phyloP scores from a whole-genome alignment of 2,888 invertebrate genomes.

The Artemia sinica region DNA sequence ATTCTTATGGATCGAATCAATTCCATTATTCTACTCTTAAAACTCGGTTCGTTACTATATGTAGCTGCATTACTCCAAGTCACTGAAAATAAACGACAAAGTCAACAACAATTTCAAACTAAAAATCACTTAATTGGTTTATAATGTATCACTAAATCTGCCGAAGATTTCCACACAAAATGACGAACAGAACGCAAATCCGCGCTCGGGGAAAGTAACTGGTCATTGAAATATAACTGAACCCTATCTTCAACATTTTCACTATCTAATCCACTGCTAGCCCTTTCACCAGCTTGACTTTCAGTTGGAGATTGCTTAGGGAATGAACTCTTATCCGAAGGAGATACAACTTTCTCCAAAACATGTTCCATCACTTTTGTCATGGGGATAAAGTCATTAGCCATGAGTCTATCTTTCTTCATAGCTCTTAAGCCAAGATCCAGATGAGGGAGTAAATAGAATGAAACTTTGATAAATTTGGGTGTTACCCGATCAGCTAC shows the following conservation, averaged over 20 bases:
- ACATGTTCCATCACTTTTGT: conserved; percentile 97
- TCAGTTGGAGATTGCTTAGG: background rate
- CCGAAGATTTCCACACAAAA: conserved; percentile 94
- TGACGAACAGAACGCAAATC: conserved; percentile 92
- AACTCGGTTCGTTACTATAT: conserved; percentile 58
- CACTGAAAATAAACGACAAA: conserved; percentile 41
- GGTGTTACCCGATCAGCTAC: conserved; percentile 84
- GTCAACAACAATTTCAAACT: background rate
- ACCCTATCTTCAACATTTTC: conserved; percentile 61
- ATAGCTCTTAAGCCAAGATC: conserved; percentile 45
- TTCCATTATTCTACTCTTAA: conserved; percentile 74
- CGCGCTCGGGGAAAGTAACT: conserved; percentile 88
- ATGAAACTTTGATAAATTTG: conserved; percentile 89
- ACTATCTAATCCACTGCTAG: background rate
- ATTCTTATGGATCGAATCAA: conserved; percentile 83
- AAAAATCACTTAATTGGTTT: conserved; percentile 42
- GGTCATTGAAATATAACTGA: conserved; percentile 85
- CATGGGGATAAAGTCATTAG: conserved; percentile 96
- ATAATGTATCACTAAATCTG: conserved; percentile 84
- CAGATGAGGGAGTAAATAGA: conserved; percentile 86
- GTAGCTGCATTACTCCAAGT: conserved; percentile 78
- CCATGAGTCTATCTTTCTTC: conserved; percentile 87
- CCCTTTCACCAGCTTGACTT: background rate
- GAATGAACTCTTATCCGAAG: conserved; percentile 38
- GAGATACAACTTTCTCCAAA: conserved; percentile 73